A percentile compares a stretch with the other conserved stretches of the same genome.
phyloP scores from a whole-genome alignment of 1,140 invertebrate species.

The Aphelenchoides besseyi region DNA sequence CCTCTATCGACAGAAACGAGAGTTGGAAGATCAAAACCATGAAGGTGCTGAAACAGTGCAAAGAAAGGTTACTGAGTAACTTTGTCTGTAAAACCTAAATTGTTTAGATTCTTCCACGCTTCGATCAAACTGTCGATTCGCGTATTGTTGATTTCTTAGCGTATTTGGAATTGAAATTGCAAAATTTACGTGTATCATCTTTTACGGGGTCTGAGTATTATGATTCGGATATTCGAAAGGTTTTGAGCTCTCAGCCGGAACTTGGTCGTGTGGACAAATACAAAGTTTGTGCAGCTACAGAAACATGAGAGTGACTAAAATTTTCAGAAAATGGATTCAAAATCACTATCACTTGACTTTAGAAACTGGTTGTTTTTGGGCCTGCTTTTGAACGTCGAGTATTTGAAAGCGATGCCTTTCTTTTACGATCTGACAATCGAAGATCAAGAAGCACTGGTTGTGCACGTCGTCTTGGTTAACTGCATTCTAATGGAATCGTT shows the following conservation, averaged over 20 bases:
- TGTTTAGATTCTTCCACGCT: constrained; percentile 10
- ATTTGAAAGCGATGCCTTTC: constrained; percentile 11
- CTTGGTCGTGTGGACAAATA: not conserved
- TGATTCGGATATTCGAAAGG: not conserved
- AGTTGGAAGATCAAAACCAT: not conserved
- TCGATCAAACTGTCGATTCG: not conserved
- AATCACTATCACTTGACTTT: too few relatives aligned
- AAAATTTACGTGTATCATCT: not conserved
- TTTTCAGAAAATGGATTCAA: not conserved
- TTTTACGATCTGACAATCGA: not conserved
- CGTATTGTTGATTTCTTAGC: not conserved
- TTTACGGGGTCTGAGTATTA: not conserved
- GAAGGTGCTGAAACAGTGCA: not conserved
- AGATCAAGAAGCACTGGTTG: constrained; percentile 4
- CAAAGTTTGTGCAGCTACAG: not conserved
- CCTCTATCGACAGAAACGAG: not conserved
- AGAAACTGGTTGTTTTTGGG: not conserved
- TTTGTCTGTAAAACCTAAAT: not conserved
- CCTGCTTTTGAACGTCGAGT: constrained; percentile 2
- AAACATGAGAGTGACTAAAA: not conserved
- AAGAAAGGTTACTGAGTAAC: not conserved
- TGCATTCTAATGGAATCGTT: not conserved
- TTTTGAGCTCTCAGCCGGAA: not conserved
- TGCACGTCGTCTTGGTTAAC: not conserved
- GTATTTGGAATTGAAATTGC: constrained; percentile 7